Evolutionary conservation across 2,888 invertebrate species (phyloP), one percentile per base, ranked within the genome.

Genomic region (Tachina grossa): DNA sequence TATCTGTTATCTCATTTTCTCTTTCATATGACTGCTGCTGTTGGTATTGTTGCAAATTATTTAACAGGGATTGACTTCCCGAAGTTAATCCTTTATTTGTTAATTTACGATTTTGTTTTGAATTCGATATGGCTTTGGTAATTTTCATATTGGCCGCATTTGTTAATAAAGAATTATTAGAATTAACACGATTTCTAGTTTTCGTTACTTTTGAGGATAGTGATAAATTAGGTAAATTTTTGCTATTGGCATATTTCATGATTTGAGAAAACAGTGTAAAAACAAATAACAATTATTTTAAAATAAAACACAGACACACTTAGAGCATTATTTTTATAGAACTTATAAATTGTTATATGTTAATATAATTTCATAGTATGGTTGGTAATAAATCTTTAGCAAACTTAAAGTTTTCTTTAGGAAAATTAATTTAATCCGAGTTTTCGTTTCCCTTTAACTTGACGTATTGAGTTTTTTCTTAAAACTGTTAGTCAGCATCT

Each of bases 81-180:
- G 55, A 14, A n/a, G 75, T 69, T 74, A 82, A 72, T 78, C 77
- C 82, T 83, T 82, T 82, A 61, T 77, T 76, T 53, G 74, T 9
- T 11, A 84, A 69, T 86, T 88, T 65, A 80, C 87, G 85, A 65
- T 85, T 79, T 76, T 85, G 85, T 72, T 90, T 91, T 19, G 89
- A 82, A 87, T 91, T 90, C 22, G 87, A 84, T 61, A 88, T 87
- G 10, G 90, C 89, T 84, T 89, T 91, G 22, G 88, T 88, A 53
- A 90, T 90, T 88, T 91, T 91, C 90, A 90, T 91, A 88, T 91
- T 90, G 61, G 88, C 91, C 47, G 91, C 91, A 87, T 88, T 91
- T 14, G 89, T 84, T 47, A 91, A 85, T 66, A 91, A 87, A 6
- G 85, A 85, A 51, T 83, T 85, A 59, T 66, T 80, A 0, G 76